phyloP scores from a whole-genome alignment of 2,797 vertebrate species.

The Pseudochromis fuscus region DNA sequence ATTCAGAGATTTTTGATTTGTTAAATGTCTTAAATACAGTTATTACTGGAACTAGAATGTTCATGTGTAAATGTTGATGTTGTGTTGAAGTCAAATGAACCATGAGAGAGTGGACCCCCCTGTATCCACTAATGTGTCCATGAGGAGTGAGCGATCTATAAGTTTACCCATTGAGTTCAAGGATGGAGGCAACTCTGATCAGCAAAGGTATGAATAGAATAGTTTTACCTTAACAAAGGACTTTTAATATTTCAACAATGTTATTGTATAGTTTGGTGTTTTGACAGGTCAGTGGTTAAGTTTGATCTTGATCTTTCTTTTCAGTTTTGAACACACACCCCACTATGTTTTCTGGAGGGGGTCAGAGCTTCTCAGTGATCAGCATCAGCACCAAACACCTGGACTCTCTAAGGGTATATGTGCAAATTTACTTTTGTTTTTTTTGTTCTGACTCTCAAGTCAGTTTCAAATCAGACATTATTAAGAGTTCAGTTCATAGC shows the following conservation, averaged over 20 bases:
- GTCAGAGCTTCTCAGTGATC: neutral
- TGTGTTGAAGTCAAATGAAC: neutral
- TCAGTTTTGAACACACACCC: neutral
- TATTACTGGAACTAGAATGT: neutral
- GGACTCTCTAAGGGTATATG: constrained; percentile 35
- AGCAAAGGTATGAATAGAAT: constrained; percentile 16
- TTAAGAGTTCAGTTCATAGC: too few relatives aligned
- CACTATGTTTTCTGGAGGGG: neutral
- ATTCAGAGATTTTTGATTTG: too few relatives aligned
- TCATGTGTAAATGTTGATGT: too few relatives aligned
- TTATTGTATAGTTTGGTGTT: too few relatives aligned
- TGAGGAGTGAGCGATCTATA: neutral
- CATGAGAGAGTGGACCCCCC: neutral
- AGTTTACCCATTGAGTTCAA: neutral
- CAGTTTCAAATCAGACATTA: too few relatives aligned
- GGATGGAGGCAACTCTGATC: neutral
- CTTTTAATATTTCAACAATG: too few relatives aligned
- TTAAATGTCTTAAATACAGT: neutral
- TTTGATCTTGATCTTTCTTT: neutral
- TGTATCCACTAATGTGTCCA: neutral
- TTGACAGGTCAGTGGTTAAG: too few relatives aligned
- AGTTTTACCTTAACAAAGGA: too few relatives aligned
- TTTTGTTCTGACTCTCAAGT: too few relatives aligned
- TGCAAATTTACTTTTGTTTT: too few relatives aligned
- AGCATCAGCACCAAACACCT: neutral